A percentile compares a stretch with the other conserved stretches of the same genome.
Conservation (phyloP, 2,888 invertebrate genomes). For the Agrypnus murinus region DNA sequence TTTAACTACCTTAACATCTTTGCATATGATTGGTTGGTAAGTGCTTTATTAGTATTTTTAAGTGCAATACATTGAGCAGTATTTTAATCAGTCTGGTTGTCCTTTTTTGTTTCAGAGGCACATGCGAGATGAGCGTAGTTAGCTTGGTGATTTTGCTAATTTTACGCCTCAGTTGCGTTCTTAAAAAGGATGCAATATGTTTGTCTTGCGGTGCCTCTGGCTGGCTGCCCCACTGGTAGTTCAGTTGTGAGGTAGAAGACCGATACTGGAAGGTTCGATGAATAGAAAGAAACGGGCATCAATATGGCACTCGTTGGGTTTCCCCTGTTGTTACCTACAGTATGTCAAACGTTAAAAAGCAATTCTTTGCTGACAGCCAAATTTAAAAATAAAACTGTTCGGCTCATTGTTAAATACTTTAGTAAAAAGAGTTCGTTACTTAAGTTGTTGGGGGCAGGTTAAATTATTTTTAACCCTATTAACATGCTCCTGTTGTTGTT, state of each 20-base stretch:
- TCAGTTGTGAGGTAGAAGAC: slow-evolving; percentile 66
- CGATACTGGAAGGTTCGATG: slow-evolving; percentile 69
- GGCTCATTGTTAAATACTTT: neutral
- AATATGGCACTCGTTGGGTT: slow-evolving; percentile 66
- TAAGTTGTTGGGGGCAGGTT: slow-evolving; percentile 24
- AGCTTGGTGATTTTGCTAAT: slow-evolving; percentile 67
- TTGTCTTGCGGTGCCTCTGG: slow-evolving; percentile 72
- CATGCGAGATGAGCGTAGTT: slow-evolving; percentile 82
- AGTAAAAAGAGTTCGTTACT: no score
- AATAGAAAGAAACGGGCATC: slow-evolving; percentile 57
- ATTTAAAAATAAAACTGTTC: neutral
- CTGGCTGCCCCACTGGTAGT: slow-evolving; percentile 67
- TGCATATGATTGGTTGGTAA: slow-evolving; percentile 39
- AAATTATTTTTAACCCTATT: slow-evolving; percentile 32
- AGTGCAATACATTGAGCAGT: slow-evolving; percentile 47
- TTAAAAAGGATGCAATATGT: slow-evolving; percentile 62
- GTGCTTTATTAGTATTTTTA: slow-evolving; percentile 47
- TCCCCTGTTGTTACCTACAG: slow-evolving; percentile 40
- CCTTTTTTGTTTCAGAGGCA: slow-evolving; percentile 86
- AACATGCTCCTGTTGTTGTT: slow-evolving; percentile 27
- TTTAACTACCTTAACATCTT: neutral
- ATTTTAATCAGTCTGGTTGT: slow-evolving; percentile 73
- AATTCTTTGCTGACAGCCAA: slow-evolving; percentile 11
- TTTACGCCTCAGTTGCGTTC: slow-evolving; percentile 69
- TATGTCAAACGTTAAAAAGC: no score